Evolutionary conservation across 2,797 vertebrate genomes (phyloP).

Genomic region (Fringilla coelebs): DNA sequence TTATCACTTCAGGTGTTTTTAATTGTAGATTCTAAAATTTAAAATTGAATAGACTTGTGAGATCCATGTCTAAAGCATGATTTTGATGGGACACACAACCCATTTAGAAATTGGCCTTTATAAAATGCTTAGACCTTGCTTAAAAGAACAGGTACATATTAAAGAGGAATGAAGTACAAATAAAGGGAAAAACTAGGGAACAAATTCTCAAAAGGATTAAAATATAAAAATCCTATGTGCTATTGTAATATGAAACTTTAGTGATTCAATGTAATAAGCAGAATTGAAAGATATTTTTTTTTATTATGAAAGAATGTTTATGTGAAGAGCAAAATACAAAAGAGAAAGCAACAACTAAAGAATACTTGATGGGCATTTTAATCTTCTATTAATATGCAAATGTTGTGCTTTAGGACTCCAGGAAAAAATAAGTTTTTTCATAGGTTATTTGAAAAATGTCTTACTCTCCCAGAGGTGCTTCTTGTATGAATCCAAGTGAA

Average conservation of each 20-base stretch:
- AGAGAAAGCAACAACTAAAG: constrained; percentile 72
- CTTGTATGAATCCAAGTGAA: constrained; percentile 72
- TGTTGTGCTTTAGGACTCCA: constrained; percentile 72
- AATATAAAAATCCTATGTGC: constrained; percentile 51
- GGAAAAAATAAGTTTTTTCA: constrained; percentile 56
- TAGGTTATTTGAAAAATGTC: constrained; percentile 70
- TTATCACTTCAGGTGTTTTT: not conserved
- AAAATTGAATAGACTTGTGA: not conserved
- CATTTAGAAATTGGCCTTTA: not conserved
- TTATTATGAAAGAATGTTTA: constrained; percentile 74
- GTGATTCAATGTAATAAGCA: constrained; percentile 57
- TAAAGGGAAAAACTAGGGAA: not conserved
- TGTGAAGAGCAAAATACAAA: constrained; percentile 71
- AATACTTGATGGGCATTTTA: constrained; percentile 76
- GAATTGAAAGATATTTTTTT: constrained; percentile 64
- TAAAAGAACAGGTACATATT: not conserved
- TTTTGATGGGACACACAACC: not conserved
- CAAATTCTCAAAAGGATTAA: constrained; percentile 49
- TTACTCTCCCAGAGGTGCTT: constrained; percentile 72
- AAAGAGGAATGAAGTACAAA: not conserved
- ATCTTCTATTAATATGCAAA: constrained; percentile 81
- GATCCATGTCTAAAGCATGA: not conserved
- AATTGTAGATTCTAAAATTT: not conserved
- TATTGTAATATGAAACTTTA: constrained; percentile 67
- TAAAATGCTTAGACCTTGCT: not conserved